These are phyloP conservation scores for Eubucco bourcierii DNA, from an alignment of 2,113 vertebrate species.

Conservation along the genomic window DNA sequence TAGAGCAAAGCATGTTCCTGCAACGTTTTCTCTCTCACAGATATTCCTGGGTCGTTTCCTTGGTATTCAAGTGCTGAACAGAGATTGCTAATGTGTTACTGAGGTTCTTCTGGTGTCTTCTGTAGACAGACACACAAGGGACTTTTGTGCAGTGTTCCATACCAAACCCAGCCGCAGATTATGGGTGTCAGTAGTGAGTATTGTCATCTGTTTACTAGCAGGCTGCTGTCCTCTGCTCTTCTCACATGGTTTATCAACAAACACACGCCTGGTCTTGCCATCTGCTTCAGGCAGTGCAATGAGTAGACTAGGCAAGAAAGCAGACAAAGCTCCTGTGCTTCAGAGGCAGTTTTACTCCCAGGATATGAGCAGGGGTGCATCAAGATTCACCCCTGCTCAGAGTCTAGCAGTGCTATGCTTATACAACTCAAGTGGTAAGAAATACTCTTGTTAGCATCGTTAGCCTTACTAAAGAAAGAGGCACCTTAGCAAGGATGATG, in stretches of 20 bases:
- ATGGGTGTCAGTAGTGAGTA: neutral
- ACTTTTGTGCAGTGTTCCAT: neutral
- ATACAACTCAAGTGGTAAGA: neutral
- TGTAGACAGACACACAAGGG: neutral
- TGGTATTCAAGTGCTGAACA: neutral
- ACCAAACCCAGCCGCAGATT: neutral
- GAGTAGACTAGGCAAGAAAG: neutral
- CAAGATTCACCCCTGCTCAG: neutral
- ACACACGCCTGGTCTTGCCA: neutral
- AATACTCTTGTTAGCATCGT: neutral
- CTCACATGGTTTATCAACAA: accelerated
- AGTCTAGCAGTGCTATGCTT: accelerated
- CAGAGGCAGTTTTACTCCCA: neutral
- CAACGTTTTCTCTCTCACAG: neutral
- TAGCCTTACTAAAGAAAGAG: neutral
- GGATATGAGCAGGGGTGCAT: neutral
- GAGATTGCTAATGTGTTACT: neutral
- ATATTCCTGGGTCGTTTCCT: neutral
- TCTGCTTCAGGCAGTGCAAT: neutral
- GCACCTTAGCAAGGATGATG: neutral
- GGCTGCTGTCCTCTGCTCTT: neutral
- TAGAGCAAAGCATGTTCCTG: neutral
- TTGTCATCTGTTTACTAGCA: neutral
- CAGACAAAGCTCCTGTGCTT: neutral
- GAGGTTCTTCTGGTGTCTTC: neutral